Evolutionary conservation across 2,797 vertebrate species (phyloP).

Genomic region (Enteromius argenteus): DNA sequence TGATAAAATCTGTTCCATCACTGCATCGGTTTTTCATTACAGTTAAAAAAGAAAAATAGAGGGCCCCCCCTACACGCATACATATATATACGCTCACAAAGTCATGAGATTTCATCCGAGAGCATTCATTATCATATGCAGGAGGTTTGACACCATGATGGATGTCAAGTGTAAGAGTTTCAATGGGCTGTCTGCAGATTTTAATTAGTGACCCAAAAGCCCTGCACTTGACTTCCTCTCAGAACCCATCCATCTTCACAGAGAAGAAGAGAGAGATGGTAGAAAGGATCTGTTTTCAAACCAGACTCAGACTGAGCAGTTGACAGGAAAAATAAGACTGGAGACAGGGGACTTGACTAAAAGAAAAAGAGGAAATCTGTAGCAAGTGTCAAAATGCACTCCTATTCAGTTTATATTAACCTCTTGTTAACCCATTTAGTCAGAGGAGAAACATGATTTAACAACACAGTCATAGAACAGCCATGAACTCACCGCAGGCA

Average conservation of each 20-base stretch:
- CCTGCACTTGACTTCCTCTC: conserved; percentile 22
- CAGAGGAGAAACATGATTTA: background rate
- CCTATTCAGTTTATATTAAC: background rate
- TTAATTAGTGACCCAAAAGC: conserved; percentile 45
- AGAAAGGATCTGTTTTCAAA: conserved; percentile 1
- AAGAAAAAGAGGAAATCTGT: background rate
- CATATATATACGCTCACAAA: background rate
- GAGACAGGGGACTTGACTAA: background rate
- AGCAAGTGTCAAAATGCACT: background rate
- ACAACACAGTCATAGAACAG: background rate
- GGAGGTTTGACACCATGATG: conserved; percentile 31
- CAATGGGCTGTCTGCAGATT: conserved; percentile 25
- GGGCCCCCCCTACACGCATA: background rate
- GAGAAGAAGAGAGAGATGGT: background rate
- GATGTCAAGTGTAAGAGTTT: conserved; percentile 29
- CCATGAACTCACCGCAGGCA: background rate
- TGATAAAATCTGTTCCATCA: conserved; percentile 6
- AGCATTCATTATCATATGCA: conserved; percentile 16
- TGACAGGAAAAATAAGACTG: background rate
- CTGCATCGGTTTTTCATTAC: conserved; percentile 3
- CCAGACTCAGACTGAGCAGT: background rate
- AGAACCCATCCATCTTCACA: conserved; percentile 15
- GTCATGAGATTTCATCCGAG: background rate
- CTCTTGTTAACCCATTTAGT: background rate
- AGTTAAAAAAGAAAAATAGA: background rate